Evolutionary conservation across 2,888 invertebrate species (phyloP), one percentile per base, ranked within the genome.

Genomic region (Rhagonycha fulva): DNA sequence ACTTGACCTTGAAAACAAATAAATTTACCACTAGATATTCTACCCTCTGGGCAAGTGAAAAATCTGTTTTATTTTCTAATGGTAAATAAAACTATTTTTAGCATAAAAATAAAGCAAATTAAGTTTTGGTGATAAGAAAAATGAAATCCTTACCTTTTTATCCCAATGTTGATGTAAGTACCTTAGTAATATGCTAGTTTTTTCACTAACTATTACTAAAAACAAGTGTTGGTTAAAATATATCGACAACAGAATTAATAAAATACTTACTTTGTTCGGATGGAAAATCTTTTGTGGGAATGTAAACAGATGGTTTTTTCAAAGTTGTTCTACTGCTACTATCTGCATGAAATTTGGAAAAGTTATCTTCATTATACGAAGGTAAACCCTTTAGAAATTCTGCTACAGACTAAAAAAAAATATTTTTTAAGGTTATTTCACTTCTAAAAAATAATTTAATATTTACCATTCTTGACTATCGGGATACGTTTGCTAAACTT

Each of bases 161-260:
- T 98, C 97, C 96, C 97, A 98, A 88, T 97, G 96, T 84, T 97
- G 96, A 84, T 98, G 97, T 80, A 98, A 91, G 88, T 97, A 98
- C 89, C 98, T 93, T 84, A 98, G 89, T 76, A 98, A 90, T 84
- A 98, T 97, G 86, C 97, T 97, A 68, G 97, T 96, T 89, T 97
- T 98, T 88, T 98, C 98, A 85, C 97, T 96, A 63, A 97, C 97
- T 86, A 98, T 98, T 83, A 97, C 96, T 95, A 90, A 79, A 93
- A 92, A 82, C 7, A 47, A n/a, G 7, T 47, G n/a, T 47, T 47
- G 9, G 47, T 47, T 47, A 47, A 47, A 47, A n/a, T n/a, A n/a
- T n/a, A 47, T n/a, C 12, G 9, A n/a, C n/a, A 47, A 0, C n/a
- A 47, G 47, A 5, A 24, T n/a, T 24, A 4, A 11, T 32, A 61